phyloP scores from a whole-genome alignment of 1,140 invertebrate species.

The Drosophila micromelanica region DNA sequence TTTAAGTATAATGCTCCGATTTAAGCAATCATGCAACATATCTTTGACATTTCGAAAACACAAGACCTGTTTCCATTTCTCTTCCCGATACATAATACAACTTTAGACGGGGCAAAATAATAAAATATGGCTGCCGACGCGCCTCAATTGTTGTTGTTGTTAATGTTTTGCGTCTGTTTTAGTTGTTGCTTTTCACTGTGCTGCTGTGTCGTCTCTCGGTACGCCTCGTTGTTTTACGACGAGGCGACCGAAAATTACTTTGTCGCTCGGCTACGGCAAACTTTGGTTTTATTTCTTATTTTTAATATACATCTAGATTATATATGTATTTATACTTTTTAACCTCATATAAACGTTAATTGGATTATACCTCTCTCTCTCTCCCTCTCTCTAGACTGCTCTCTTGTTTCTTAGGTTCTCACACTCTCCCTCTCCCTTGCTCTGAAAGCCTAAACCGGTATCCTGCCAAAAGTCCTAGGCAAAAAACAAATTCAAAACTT shows the following conservation, averaged over 20 bases:
- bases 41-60: constrained; percentile 1
- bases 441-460: constrained; percentile 63
- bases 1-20: neutral
- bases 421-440: constrained; percentile 24
- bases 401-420: neutral
- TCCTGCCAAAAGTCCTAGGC: constrained; percentile 67
- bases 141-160: constrained; percentile 42
- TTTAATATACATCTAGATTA: constrained; percentile 34
- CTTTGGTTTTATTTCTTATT: constrained; percentile 41
- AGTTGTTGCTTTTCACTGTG: constrained; percentile 63
- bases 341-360: constrained; percentile 6
- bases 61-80: constrained; percentile 34
- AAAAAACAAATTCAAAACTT: constrained; percentile 5
- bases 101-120: constrained; percentile 16
- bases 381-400: constrained; percentile 7
- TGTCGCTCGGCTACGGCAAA: constrained; percentile 49
- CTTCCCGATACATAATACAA: constrained; percentile 20
- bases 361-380: constrained; percentile 19
- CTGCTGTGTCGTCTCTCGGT: constrained; percentile 74
- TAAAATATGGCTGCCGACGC: constrained; percentile 52
- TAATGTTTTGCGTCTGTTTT: constrained; percentile 48
- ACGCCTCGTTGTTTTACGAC: constrained; percentile 45
- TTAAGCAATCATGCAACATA: neutral
- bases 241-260: constrained; percentile 35
- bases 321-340: constrained; percentile 35